These are phyloP conservation scores for Macroramphosus scolopax DNA, from an alignment of 2,797 vertebrate species.

Conservation along the genomic window DNA sequence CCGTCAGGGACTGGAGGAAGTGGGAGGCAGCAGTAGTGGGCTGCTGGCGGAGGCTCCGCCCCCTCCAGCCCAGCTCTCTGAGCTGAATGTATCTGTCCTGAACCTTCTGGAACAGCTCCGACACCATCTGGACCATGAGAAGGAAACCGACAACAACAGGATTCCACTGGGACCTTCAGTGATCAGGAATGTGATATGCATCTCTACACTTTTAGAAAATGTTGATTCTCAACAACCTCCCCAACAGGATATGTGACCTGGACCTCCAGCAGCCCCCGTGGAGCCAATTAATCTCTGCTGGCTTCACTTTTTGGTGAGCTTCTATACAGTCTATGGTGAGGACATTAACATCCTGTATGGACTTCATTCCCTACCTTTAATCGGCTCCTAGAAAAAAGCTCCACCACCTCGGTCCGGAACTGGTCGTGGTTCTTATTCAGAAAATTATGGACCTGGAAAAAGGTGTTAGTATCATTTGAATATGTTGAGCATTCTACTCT, in stretches of 20 bases:
- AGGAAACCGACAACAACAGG: neutral
- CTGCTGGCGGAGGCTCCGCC: conserved; percentile 69
- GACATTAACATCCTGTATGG: neutral
- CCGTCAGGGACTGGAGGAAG: conserved; percentile 85
- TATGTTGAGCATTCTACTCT: too few relatives aligned
- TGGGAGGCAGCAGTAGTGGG: conserved; percentile 77
- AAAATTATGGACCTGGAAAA: conserved; percentile 88
- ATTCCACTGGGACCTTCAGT: too few relatives aligned
- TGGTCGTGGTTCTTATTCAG: conserved; percentile 88
- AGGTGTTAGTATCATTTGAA: too few relatives aligned
- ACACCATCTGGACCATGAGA: conserved; percentile 77
- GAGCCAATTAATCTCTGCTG: too few relatives aligned
- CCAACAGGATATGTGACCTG: too few relatives aligned
- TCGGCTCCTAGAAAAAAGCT: conserved; percentile 86
- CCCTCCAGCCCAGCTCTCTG: conserved; percentile 67
- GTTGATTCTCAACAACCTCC: too few relatives aligned
- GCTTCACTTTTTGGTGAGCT: too few relatives aligned
- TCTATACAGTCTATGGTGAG: too few relatives aligned
- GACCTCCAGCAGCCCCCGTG: too few relatives aligned
- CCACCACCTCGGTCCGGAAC: conserved; percentile 81
- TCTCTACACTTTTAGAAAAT: too few relatives aligned
- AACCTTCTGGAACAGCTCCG: conserved; percentile 82
- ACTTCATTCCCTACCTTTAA: conserved; percentile 78
- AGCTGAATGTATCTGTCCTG: conserved; percentile 72
- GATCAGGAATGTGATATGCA: too few relatives aligned